These are phyloP conservation scores for Syngnathus typhle DNA, from an alignment of 2,113 vertebrate genomes.

Conservation along the genomic window DNA sequence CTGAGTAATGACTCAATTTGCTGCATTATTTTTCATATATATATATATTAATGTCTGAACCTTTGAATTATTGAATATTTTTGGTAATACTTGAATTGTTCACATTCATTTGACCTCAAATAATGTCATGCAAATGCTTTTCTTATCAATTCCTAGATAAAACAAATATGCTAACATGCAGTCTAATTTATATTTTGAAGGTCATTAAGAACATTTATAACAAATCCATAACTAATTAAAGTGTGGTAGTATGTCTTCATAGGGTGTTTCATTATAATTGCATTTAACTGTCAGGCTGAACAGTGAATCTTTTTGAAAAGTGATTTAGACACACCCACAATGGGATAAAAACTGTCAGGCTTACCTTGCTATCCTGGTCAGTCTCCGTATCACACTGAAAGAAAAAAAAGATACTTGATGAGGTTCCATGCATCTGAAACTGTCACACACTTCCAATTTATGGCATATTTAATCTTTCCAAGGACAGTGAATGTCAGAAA, in stretches of 20 bases:
- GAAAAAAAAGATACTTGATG: conserved; percentile 28
- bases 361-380: conserved; percentile 95
- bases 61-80: too few relatives aligned
- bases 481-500: background rate
- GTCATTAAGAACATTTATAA: conserved; percentile 70
- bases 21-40: background rate
- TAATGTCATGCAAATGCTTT: too few relatives aligned
- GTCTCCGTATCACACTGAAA: conserved; percentile 91
- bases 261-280: conserved; percentile 68
- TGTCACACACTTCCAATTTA: conserved; percentile 20
- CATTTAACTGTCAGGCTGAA: conserved; percentile 52
- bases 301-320: conserved; percentile 45
- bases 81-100: too few relatives aligned
- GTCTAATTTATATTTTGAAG: conserved; percentile 62
- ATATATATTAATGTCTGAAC: too few relatives aligned
- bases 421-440: conserved; percentile 4
- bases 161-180: background rate
- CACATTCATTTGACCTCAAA: too few relatives aligned
- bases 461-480: background rate
- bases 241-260: conserved; percentile 63
- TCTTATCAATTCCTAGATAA: too few relatives aligned
- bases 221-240: conserved; percentile 69
- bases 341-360: conserved; percentile 20
- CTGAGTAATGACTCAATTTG: conserved; percentile 69
- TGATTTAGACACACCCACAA: conserved; percentile 16